Base-by-base conservation (phyloP, 1,140 invertebrate species). In the Drosophila repletoides region DNA sequence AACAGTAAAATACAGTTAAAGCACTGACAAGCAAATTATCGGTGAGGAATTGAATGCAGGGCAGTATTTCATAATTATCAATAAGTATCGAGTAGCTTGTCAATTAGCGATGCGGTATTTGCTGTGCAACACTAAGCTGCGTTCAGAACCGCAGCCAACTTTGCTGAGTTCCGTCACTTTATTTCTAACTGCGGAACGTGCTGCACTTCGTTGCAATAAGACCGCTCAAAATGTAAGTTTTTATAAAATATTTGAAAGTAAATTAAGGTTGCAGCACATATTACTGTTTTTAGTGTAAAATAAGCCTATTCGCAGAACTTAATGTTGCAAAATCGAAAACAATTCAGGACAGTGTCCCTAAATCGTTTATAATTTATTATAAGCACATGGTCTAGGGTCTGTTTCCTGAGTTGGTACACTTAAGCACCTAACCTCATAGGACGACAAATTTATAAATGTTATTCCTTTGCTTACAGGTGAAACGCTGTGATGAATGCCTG, bases 241-340 rank as follows among this genome's bases (percentile, higher is more conserved):
- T 12, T n/a, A 19, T 31, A 14, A 19, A 9, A 21, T 21, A 10
- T 21, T 7, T 6, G 4, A 24, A 17, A 7, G 9, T 3, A 5
- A 41, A 21, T 22, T 24, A 36, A 31, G 14, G 52, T 61, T 72
- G 76, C 87, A 87, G 52, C 70, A 14, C 53, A 55, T 89, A 89
- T 89, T 89, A 89, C 81, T 89, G 71, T 56, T 36, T 31, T 52
- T 65, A 45, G 38, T 55, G 74, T 56, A 36, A 31, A 2, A 28
- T 3, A 59, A 15, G 43, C 61, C 55, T 64, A 36, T 67, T 72
- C 65, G 63, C 75, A 84, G 79, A 84, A 84, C 79, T 84, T 75
- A 64, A 71, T 53, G 80, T 55, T 84, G 79, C 80, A 63, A 77
- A 33, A 89, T 72, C 26, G 69, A 72, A 49, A 51, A 34, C 7